These are phyloP conservation scores for Etia nguti DNA, from an alignment of 2,113 vertebrate species.

Conservation along the genomic window DNA sequence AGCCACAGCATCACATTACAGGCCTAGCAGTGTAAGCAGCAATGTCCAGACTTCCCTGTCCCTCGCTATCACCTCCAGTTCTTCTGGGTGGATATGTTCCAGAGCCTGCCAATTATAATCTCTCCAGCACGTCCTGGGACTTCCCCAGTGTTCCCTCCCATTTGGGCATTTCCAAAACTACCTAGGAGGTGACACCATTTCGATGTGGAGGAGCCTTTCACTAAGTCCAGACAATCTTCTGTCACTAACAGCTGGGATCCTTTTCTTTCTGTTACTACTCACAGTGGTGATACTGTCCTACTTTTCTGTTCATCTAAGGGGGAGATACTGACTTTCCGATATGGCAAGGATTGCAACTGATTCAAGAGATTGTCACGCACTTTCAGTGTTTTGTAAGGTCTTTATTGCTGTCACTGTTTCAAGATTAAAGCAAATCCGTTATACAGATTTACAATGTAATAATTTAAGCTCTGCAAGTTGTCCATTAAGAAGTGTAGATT, in stretches of 20 bases:
- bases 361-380: too few relatives aligned
- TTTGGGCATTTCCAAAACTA: background rate
- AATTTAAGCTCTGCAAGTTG: background rate
- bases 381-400: background rate
- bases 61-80: background rate
- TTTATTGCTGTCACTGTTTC: background rate
- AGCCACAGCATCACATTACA: background rate
- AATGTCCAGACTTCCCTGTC: background rate
- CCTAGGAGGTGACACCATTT: background rate
- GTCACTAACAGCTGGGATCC: background rate
- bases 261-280: background rate
- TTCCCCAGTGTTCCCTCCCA: background rate
- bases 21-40: background rate
- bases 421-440: background rate
- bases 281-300: background rate
- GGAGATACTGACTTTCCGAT: background rate
- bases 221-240: background rate
- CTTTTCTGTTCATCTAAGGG: background rate
- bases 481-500: background rate
- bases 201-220: background rate
- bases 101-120: background rate
- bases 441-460: background rate
- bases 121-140: background rate
- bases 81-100: background rate
- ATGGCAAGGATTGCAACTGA: background rate